Evolutionary conservation across 2,888 invertebrate genomes (phyloP).

Genomic region (Iphiclides podalirius): DNA sequence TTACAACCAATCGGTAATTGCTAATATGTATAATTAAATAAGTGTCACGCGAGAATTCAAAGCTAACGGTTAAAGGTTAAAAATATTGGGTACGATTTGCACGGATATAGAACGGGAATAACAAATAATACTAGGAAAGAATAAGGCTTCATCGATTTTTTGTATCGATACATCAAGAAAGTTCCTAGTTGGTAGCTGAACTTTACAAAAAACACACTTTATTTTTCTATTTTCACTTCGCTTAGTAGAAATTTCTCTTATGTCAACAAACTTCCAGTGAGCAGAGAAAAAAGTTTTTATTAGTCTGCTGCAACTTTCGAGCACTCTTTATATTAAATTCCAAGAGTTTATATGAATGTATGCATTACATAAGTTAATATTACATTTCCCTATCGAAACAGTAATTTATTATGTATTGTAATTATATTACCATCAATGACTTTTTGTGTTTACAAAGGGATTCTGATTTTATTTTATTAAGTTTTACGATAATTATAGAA

Average conservation of each 20-base stretch:
- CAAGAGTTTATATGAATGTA: slow-evolving; percentile 12
- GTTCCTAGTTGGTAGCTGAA: background rate
- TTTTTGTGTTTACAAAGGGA: too few relatives aligned
- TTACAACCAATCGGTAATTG: too few relatives aligned
- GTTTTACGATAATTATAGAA: too few relatives aligned
- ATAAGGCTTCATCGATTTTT: background rate
- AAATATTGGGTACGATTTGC: too few relatives aligned
- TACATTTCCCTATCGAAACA: background rate
- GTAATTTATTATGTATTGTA: background rate
- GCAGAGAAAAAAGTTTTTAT: slow-evolving; percentile 19
- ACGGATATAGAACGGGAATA: too few relatives aligned
- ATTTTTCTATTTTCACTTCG: slow-evolving; percentile 14
- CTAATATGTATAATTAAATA: too few relatives aligned
- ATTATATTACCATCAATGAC: too few relatives aligned
- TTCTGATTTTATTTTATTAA: too few relatives aligned
- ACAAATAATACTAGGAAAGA: background rate
- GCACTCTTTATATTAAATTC: slow-evolving; percentile 18
- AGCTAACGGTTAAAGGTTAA: too few relatives aligned
- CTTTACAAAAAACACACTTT: slow-evolving; percentile 5
- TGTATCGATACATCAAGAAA: background rate
- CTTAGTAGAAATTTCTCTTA: slow-evolving; percentile 15
- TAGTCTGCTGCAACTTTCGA: slow-evolving; percentile 16
- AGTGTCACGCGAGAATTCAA: too few relatives aligned
- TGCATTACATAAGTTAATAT: slow-evolving; percentile 8
- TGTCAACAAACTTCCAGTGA: slow-evolving; percentile 17